Evolutionary conservation across 2,113 vertebrate genomes (phyloP).

Genomic region (Nannobrachium achirus): DNA sequence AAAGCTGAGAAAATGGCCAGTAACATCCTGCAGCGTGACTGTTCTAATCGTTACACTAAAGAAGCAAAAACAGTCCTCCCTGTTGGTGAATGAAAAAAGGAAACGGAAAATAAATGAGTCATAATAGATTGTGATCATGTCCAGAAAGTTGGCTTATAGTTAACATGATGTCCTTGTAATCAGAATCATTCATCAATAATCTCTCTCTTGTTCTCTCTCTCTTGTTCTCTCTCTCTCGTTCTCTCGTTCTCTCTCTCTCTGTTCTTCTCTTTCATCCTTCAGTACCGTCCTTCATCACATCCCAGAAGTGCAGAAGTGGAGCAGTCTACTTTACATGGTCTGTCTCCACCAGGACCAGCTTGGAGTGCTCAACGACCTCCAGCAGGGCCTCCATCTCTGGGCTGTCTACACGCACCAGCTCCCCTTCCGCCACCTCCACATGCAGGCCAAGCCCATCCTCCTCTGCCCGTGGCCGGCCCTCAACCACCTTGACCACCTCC

Average conservation of each 20-base stretch:
- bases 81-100: constrained; percentile 49
- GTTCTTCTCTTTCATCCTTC: constrained; percentile 10
- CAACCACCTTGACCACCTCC: constrained; percentile 82
- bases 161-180: constrained; percentile 56
- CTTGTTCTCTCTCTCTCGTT: not conserved
- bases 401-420: constrained; percentile 88
- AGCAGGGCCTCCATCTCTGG: constrained; percentile 86
- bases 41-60: constrained; percentile 23
- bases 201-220: constrained; percentile 26
- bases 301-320: constrained; percentile 4
- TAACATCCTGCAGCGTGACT: constrained; percentile 18
- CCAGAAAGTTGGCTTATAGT: constrained; percentile 46
- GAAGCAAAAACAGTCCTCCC: constrained; percentile 48
- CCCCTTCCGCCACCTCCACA: constrained; percentile 80
- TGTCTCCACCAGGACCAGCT: constrained; percentile 86
- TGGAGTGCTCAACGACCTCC: constrained; percentile 89
- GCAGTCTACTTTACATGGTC: constrained; percentile 72
- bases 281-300: not conserved
- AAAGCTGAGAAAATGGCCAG: constrained; percentile 23
- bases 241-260: not conserved
- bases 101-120: constrained; percentile 44
- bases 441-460: constrained; percentile 70
- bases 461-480: constrained; percentile 84
- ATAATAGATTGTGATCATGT: constrained; percentile 49
- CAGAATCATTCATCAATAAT: constrained; percentile 26